A percentile compares a stretch with the other conserved stretches of the same genome.
Evolutionary conservation across 2,113 vertebrate species (phyloP).

Genomic region (Heterotis niloticus): DNA sequence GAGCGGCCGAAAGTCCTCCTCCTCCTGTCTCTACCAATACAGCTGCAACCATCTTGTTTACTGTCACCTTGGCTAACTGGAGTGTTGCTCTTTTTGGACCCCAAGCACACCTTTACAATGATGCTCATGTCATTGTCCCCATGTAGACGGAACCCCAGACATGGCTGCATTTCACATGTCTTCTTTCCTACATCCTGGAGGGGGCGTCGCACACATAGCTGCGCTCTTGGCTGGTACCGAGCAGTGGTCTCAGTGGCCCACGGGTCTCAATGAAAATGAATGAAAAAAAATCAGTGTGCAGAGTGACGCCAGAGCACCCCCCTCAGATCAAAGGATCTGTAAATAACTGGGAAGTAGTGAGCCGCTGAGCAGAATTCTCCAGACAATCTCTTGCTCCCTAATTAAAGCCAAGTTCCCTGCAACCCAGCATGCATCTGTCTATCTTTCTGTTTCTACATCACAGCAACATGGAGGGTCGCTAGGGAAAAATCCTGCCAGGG

Average conservation of each 20-base stretch:
- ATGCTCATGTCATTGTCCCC: not conserved
- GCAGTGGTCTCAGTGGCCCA: not conserved
- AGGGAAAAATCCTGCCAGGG: not conserved
- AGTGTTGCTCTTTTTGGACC: not conserved
- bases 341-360: constrained; percentile 38
- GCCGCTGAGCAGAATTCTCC: constrained; percentile 21
- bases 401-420: constrained; percentile 28
- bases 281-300: too few relatives aligned
- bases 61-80: not conserved
- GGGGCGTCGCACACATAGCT: constrained; percentile 1
- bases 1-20: too few relatives aligned
- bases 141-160: too few relatives aligned
- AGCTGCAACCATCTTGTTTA: not conserved
- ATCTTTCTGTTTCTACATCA: constrained; percentile 7
- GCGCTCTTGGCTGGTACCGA: not conserved
- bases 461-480: not conserved
- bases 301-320: constrained; percentile 17
- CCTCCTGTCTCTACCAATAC: not conserved
- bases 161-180: not conserved
- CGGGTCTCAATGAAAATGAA: not conserved
- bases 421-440: constrained; percentile 38
- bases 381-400: constrained; percentile 29
- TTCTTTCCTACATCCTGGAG: constrained; percentile 8
- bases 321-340: constrained; percentile 37
- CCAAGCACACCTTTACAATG: not conserved